Percentiles rank a stretch among this genome's conserved stretches.
Conservation (phyloP, 2,797 vertebrate genomes). For the Jordanella pulchra region DNA sequence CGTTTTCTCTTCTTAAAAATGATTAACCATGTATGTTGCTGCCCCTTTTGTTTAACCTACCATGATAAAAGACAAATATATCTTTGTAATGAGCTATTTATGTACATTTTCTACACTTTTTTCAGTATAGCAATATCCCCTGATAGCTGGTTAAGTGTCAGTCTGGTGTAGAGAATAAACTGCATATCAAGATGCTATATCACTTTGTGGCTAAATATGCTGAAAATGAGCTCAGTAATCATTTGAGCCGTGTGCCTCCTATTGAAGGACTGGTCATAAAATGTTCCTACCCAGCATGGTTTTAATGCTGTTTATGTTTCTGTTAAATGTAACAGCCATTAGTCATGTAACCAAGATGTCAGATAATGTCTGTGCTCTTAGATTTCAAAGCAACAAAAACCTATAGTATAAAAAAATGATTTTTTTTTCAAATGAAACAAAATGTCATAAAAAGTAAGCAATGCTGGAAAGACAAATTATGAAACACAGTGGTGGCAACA, state of each 20-base stretch:
- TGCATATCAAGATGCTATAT: conserved; percentile 1
- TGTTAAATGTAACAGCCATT: neutral
- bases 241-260: neutral
- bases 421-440: too few relatives aligned
- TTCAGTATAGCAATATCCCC: neutral
- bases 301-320: neutral
- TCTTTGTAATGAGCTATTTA: neutral
- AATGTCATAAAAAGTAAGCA: too few relatives aligned
- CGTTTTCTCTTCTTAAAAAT: neutral
- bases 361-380: neutral
- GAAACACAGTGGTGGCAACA: too few relatives aligned
- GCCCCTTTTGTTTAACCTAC: too few relatives aligned
- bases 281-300: neutral
- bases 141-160: neutral
- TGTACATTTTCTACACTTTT: neutral
- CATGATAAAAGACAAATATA: too few relatives aligned
- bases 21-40: too few relatives aligned
- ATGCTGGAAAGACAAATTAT: neutral
- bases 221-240: neutral
- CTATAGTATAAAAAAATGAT: too few relatives aligned
- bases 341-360: neutral
- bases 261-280: neutral
- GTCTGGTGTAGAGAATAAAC: neutral
- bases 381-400: neutral
- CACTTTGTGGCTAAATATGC: neutral